Percentiles rank a stretch among this genome's conserved stretches.
phyloP scores from a whole-genome alignment of 2,113 vertebrate species.

The Oncorhynchus tshawytscha region DNA sequence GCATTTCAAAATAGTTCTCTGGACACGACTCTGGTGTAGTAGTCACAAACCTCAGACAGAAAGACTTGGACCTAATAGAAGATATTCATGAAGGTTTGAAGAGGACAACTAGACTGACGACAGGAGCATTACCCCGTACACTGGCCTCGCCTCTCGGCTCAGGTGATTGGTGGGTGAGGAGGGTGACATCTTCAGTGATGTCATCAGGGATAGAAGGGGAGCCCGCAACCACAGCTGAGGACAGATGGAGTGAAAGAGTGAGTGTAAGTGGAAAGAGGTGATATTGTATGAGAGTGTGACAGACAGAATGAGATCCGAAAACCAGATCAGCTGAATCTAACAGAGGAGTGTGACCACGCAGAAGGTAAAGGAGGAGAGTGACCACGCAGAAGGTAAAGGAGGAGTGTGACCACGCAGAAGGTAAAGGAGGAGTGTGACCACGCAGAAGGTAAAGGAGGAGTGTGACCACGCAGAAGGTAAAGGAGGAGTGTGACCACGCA shows the following conservation, averaged over 20 bases:
- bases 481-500: neutral
- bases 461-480: too few species aligned
- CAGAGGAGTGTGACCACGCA: neutral
- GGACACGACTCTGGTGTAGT: too few species aligned
- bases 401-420: neutral
- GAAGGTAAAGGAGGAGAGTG: too few species aligned
- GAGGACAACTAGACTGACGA: neutral
- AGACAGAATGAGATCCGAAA: constrained; percentile 28
- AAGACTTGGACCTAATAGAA: neutral
- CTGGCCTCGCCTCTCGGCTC: constrained; percentile 57
- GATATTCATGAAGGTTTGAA: neutral
- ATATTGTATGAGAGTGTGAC: constrained; percentile 1
- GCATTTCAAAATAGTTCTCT: too few species aligned
- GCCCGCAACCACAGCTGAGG: constrained; percentile 75
- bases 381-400: too few species aligned
- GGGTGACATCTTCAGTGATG: constrained; percentile 68
- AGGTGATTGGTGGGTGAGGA: constrained; percentile 65
- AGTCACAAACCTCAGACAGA: neutral
- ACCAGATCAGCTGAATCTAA: constrained; percentile 39
- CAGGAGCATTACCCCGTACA: constrained; percentile 43
- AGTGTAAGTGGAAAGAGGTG: constrained; percentile 1
- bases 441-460: too few species aligned
- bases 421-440: too few species aligned
- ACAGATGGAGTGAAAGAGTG: constrained; percentile 43
- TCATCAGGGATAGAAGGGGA: constrained; percentile 72